These are phyloP conservation scores for Chelon labrosus DNA, from an alignment of 2,797 vertebrate genomes.

Conservation along the genomic window DNA sequence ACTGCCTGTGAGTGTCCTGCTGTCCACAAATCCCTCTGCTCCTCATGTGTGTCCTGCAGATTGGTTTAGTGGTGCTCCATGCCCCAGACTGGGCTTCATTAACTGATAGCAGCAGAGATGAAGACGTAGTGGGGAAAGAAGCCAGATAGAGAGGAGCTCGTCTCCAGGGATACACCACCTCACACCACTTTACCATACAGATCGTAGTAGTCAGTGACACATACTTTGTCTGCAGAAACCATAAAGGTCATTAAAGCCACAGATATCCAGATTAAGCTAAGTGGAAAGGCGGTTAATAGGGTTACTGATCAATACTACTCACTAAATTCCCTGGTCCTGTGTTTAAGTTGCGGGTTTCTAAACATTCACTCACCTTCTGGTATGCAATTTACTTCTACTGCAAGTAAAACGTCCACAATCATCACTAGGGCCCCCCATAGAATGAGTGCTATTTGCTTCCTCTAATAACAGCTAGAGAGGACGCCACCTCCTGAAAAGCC, in stretches of 20 bases:
- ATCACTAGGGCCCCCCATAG: background rate
- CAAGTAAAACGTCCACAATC: constrained; percentile 6
- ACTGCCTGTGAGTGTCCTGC: constrained; percentile 42
- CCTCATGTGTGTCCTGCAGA: constrained; percentile 64
- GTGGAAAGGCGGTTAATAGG: constrained; percentile 23
- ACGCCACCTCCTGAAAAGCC: too few relatives aligned
- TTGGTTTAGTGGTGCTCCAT: constrained; percentile 62
- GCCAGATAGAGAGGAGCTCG: constrained; percentile 27
- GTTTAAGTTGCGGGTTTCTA: background rate
- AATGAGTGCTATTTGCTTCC: too few relatives aligned
- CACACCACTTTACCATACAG: constrained; percentile 7
- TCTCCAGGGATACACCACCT: constrained; percentile 31
- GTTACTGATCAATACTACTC: constrained; percentile 36
- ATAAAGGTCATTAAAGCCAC: constrained; percentile 27
- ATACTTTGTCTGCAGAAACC: constrained; percentile 16
- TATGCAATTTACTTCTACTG: constrained; percentile 14
- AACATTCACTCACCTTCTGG: constrained; percentile 1
- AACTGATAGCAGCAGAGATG: constrained; percentile 78
- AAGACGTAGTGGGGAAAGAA: constrained; percentile 55
- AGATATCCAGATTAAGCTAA: constrained; percentile 34
- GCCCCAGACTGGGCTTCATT: constrained; percentile 74
- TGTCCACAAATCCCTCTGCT: constrained; percentile 59
- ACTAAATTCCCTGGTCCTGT: constrained; percentile 18
- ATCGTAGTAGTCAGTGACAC: constrained; percentile 10
- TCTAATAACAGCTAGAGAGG: too few relatives aligned